Evolutionary conservation across 2,888 invertebrate genomes (phyloP).

Genomic region (Stratiomys singularior): DNA sequence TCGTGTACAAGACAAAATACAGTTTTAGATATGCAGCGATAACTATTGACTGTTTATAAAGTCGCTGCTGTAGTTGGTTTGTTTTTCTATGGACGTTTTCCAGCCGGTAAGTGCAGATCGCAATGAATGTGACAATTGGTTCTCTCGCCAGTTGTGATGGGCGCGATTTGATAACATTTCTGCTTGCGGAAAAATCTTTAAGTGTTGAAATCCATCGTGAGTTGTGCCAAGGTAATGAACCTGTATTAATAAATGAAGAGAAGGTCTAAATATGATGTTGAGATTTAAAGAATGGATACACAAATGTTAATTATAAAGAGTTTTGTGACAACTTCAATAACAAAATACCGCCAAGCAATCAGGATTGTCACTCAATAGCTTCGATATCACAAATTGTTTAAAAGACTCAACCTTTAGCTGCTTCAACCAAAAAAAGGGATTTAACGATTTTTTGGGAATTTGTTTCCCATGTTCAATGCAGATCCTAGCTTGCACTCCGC

Average conservation of each 20-base stretch:
- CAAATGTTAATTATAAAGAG: neutral
- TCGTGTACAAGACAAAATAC: too few relatives aligned
- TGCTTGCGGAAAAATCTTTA: slow-evolving; percentile 16
- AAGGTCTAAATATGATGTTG: neutral
- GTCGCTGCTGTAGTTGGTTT: neutral
- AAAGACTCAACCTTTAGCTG: too few relatives aligned
- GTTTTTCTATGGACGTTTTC: neutral
- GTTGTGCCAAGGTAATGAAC: neutral
- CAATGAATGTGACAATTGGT: slow-evolving; percentile 8
- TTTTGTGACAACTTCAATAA: neutral
- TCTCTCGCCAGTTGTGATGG: slow-evolving; percentile 1
- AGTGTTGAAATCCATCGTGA: neutral
- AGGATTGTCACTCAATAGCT: neutral
- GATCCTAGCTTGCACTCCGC: neutral
- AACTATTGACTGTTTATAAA: neutral
- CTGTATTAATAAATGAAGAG: slow-evolving; percentile 25
- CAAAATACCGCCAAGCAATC: neutral
- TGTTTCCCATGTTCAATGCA: neutral
- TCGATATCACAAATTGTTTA: too few relatives aligned
- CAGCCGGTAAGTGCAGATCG: slow-evolving; percentile 3
- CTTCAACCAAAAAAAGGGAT: neutral
- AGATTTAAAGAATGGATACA: slow-evolving; percentile 8
- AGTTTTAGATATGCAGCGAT: neutral
- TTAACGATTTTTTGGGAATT: neutral
- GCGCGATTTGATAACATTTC: neutral